Conservation (phyloP, 2,888 invertebrate species). For the Lasius fuliginosus region DNA sequence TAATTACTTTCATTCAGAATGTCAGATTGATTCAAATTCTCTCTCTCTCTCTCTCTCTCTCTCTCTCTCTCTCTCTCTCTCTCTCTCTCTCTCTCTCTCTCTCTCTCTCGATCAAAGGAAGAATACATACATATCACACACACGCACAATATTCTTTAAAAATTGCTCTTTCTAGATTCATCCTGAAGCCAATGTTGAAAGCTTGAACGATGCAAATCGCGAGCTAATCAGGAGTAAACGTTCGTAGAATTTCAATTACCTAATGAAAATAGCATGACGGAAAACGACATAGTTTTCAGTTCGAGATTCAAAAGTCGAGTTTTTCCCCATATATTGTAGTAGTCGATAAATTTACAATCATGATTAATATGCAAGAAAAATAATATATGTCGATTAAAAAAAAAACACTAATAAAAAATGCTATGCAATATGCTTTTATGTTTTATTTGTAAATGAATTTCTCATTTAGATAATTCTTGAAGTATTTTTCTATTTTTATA, state of each 20-base stretch:
- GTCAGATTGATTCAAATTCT: conserved; percentile 9
- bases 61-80: neutral
- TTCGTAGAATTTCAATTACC: conserved; percentile 29
- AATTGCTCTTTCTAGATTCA: conserved; percentile 6
- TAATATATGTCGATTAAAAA: neutral
- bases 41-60: too few species aligned
- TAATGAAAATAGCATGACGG: neutral
- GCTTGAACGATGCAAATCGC: conserved; percentile 14
- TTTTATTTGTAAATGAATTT: neutral
- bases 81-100: neutral
- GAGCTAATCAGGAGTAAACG: neutral
- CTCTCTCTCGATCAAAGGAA: neutral
- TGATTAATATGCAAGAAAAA: neutral
- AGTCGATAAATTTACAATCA: neutral
- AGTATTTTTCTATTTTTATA: neutral
- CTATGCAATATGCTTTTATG: neutral
- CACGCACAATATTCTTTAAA: neutral
- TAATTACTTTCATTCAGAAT: neutral
- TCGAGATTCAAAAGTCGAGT: neutral
- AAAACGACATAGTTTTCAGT: neutral
- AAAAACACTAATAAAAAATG: neutral
- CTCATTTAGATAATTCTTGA: neutral
- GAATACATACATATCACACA: neutral
- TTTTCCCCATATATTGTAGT: too few species aligned
- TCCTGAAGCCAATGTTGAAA: neutral